Base-by-base conservation (phyloP, 2,888 invertebrate species). In the Odiellus spinosus region DNA sequence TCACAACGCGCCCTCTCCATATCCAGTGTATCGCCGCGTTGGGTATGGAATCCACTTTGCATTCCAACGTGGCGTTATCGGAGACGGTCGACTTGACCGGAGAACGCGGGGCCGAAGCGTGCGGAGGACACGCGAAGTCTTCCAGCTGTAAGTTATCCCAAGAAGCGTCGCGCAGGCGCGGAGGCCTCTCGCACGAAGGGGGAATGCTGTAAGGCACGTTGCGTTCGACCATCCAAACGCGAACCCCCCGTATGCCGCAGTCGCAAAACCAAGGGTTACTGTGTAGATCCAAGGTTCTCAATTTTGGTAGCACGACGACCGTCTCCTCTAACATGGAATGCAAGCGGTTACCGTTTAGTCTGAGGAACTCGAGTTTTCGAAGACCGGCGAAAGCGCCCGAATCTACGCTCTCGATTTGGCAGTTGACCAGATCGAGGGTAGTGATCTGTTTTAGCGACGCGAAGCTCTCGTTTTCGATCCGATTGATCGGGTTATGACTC, bases 161-260 rank as follows among this genome's bases (percentile, higher is more conserved):
- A 6, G 49, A 42, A 15, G 35, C 14, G 12, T 48, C 52, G 12
- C 46, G 40, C 14, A 55, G 26, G 8, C 42, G 67, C 1, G 71
- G 65, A 1, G 84, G 85, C 26, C 70, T 64, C 40, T 77, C 56
- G 61, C 87, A 88, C 19, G 76, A 67, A 0, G 87, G 85, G 5
- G 82, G 77, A 45, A 83, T 77, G n/a, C 79, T 74, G 57, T 79
- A 76, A 2, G 80, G 79, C 35, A 81, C 74, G 61, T 84, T 84
- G 60, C 76, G 75, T 59, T 78, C 76, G 44, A 77, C 76, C 53
- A 87, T 68, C 86, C 86, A 87, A 58, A 80, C 71, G 63, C 84
- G 83, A 49, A 84, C 75, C 49, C 81, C 79, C 43, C 86, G 72
- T 49, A 87, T 65, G 19, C 82, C 77, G 61, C 87, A 88, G 62